Base-by-base conservation (phyloP, 2,797 vertebrate genomes). In the Dicrostonyx torquatus region DNA sequence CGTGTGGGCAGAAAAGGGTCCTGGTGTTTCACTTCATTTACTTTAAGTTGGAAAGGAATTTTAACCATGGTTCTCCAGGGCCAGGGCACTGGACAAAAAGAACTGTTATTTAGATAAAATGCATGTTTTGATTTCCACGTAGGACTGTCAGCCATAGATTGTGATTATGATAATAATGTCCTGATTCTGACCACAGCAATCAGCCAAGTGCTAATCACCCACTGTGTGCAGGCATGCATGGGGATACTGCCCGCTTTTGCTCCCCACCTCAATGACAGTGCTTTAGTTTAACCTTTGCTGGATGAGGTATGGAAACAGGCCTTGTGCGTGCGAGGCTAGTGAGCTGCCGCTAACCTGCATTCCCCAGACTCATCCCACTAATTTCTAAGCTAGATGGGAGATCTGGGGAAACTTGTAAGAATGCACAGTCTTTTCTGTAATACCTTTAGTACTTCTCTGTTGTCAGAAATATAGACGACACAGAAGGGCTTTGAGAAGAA, bases 11-110 rank as follows among this genome's bases (percentile, higher is more conserved):
- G 95, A 97, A 97, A 95, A 92, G 77, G 43, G 85, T 96, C 93
- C 87, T 97, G 82, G 1, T 97, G 93, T 98, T 98, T 98, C 97
- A 96, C 96, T 98, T 97, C 95, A 95, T 97, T 98, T 97, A 97
- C 92, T 95, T 95, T 95, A 89, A 96, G 95, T 97, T 97, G 91
- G 96, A 97, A 97, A 97, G 90, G 95, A 97, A 96, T 98, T 98
- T 97, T 95, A 97, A 97, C 96, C 97, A 97, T 96, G 96, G 95
- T 94, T 97, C 93, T 97, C 95, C 94, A 97, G 97, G 93, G 43
- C 93, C 80, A 95, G 75, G 53, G 87, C 90, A 94, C 92, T 76
- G 75, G 82, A 5, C 0, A 91, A 76, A 89, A 94, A 82, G 82
- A 97, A 94, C 96, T 94, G 82, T 66, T 95, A 72, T 95, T 97